A percentile compares a stretch with the other conserved stretches of the same genome.
phyloP scores from a whole-genome alignment of 2,888 invertebrate species.

The Cerceris rybyensis region DNA sequence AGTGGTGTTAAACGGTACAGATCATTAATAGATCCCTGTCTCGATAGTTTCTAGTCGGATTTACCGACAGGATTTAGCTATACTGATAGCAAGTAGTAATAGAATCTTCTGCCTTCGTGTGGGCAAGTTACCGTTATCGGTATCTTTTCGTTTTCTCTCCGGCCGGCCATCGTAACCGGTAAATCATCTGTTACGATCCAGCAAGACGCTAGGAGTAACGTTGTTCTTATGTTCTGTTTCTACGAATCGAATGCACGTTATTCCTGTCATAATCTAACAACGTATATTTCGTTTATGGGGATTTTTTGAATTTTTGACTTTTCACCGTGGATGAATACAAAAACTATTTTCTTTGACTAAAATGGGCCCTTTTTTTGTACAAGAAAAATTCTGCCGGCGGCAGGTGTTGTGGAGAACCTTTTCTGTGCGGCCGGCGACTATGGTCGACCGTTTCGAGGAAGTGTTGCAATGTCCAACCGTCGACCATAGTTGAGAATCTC shows the following conservation, averaged over 20 bases:
- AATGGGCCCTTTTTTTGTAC: too few relatives aligned
- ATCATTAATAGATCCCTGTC: constrained; percentile 52
- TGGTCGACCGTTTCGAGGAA: too few relatives aligned
- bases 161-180: constrained; percentile 17
- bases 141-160: constrained; percentile 33
- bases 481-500: too few relatives aligned
- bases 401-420: too few relatives aligned
- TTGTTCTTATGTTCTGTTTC: not conserved
- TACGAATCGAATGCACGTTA: too few relatives aligned
- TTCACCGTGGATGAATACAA: too few relatives aligned
- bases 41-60: constrained; percentile 10
- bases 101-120: constrained; percentile 54
- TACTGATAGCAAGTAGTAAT: constrained; percentile 51
- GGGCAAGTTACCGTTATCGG: constrained; percentile 61
- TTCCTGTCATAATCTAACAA: not conserved
- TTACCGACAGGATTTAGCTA: constrained; percentile 1
- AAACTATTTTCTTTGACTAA: too few relatives aligned
- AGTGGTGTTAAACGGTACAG: constrained; percentile 19
- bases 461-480: too few relatives aligned
- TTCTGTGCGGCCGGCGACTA: too few relatives aligned
- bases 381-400: too few relatives aligned
- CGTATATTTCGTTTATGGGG: not conserved
- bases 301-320: not conserved
- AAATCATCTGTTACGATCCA: constrained; percentile 21
- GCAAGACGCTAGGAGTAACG: constrained; percentile 15